Conservation (phyloP, 2,888 invertebrate species). For the Gnatocerus cornutus region DNA sequence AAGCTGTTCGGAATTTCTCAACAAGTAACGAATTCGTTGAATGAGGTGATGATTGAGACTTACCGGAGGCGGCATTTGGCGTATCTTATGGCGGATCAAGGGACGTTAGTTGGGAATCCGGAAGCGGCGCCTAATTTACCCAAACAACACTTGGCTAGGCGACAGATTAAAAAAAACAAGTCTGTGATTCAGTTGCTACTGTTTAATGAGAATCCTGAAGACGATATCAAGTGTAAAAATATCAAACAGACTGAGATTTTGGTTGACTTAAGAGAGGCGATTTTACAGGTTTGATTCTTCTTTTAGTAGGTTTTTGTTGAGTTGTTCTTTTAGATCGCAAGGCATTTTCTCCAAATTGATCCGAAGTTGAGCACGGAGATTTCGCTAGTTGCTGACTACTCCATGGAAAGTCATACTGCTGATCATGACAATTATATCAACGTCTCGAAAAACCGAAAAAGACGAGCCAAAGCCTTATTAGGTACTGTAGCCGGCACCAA, state of each 20-base stretch:
- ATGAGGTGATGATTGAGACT: conserved; percentile 89
- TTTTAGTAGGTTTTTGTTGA: conserved; percentile 14
- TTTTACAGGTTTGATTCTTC: conserved; percentile 80
- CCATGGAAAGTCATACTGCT: conserved; percentile 94
- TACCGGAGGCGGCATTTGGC: conserved; percentile 94
- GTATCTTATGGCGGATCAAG: conserved; percentile 97
- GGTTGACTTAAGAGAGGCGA: conserved; percentile 97
- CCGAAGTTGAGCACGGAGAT: conserved; percentile 88
- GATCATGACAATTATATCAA: conserved; percentile 97
- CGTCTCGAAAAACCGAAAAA: conserved; percentile 88
- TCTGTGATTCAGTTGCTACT: conserved; percentile 92
- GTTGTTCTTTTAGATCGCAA: conserved; percentile 75
- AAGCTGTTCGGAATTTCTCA: conserved; percentile 85
- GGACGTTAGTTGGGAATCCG: conserved; percentile 92
- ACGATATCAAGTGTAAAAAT: conserved; percentile 95
- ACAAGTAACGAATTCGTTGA: conserved; percentile 87
- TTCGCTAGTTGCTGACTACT: conserved; percentile 91
- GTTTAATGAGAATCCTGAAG: conserved; percentile 86
- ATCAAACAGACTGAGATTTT: conserved; percentile 98
- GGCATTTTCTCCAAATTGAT: conserved; percentile 96
- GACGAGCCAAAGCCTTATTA: conserved; percentile 95
- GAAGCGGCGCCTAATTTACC: conserved; percentile 92
- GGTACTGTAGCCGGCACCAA: conserved; percentile 71
- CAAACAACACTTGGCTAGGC: conserved; percentile 90
- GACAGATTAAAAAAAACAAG: conserved; percentile 93